Percentiles rank a stretch among this genome's conserved stretches.
Conservation (phyloP, 2,113 vertebrate species). For the Sceloporus undulatus region DNA sequence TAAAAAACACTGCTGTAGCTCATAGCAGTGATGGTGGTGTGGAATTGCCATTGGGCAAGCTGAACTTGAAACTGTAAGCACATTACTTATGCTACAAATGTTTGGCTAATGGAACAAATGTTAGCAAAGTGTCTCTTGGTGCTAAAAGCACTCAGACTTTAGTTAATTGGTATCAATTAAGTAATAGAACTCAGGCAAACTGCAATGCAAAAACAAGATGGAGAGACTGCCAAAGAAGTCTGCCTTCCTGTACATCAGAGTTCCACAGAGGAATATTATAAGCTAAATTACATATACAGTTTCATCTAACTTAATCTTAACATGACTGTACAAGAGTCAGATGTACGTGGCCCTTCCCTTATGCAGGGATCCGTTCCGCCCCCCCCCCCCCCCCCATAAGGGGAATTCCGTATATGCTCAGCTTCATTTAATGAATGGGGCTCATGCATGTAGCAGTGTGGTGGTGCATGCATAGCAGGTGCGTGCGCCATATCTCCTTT, state of each 20-base stretch:
- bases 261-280: background rate
- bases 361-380: no score
- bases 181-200: background rate
- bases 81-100: no score
- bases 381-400: no score
- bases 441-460: no score
- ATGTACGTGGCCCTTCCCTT: no score
- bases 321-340: no score
- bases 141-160: background rate
- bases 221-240: background rate
- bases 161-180: conserved; percentile 1
- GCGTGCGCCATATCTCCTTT: no score
- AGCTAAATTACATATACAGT: background rate
- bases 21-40: background rate
- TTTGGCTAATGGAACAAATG: background rate
- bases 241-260: background rate
- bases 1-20: background rate
- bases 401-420: no score
- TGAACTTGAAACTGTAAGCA: background rate
- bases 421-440: no score
- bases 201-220: background rate
- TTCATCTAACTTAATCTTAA: background rate
- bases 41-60: background rate
- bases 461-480: no score
- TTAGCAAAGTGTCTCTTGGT: background rate